phyloP scores from a whole-genome alignment of 2,113 vertebrate species.

The Sturnus vulgaris region DNA sequence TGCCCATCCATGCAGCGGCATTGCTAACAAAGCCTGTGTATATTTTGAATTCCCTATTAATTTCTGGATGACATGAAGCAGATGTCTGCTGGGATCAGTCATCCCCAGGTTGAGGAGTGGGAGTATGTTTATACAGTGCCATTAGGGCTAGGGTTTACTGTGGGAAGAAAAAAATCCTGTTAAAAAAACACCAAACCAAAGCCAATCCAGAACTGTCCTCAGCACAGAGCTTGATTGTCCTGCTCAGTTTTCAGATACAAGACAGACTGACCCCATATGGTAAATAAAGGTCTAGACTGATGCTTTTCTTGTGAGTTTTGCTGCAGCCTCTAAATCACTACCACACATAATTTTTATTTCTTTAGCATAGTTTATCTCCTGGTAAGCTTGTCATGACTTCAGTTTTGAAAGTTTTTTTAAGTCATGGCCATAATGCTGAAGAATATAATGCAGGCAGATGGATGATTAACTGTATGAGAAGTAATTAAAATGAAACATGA shows the following conservation, averaged over 20 bases:
- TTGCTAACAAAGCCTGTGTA: neutral
- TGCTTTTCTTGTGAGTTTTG: neutral
- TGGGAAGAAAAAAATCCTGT: neutral
- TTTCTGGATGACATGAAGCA: neutral
- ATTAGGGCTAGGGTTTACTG: neutral
- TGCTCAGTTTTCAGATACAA: neutral
- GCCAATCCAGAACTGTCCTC: neutral
- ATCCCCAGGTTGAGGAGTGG: neutral
- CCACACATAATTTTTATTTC: neutral
- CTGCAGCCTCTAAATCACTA: neutral
- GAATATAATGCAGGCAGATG: neutral
- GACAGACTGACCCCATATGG: neutral
- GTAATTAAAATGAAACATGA: conserved; percentile 38
- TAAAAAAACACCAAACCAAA: neutral
- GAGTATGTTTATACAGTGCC: neutral
- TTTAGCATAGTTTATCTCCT: neutral
- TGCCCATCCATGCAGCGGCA: neutral
- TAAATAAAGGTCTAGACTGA: neutral
- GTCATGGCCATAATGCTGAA: neutral
- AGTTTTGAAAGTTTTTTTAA: neutral
- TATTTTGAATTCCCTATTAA: neutral
- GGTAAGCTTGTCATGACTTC: neutral
- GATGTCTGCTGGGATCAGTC: neutral
- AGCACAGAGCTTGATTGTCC: neutral
- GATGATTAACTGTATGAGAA: conserved; percentile 22